Base-by-base conservation (phyloP, 2,113 vertebrate genomes). In the Triplophysa siluroides region DNA sequence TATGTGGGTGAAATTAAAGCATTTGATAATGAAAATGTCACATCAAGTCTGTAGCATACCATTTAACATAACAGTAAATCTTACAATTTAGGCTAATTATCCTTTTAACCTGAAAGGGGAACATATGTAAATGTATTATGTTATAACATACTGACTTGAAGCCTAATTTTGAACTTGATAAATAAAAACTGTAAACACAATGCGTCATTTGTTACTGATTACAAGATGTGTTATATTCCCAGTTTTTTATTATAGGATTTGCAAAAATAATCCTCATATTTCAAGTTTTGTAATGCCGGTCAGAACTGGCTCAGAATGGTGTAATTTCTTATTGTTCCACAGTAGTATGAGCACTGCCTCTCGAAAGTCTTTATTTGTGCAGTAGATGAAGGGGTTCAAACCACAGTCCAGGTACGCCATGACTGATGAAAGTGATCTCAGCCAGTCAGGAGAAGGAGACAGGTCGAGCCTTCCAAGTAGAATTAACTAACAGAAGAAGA, bases 351-450 rank as follows among this genome's bases (percentile, higher is more conserved):
- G 85, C 12, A 89, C 82, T 0, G 88, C 90, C 76, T 89, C 81
- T 66, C 91, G 75, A 63, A 92, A 93, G 50, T 89, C 85, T 67
- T 81, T 86, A 80, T 93, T 87, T 54, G 81, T 87, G 76, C 84
- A 91, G 88, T 92, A 93, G 83, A 92, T 92, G 0, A 93, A 78
- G 52, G 92, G 91, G 78, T 93, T 93, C 63, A 93, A 70, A 54
- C 82, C 50, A 65, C 91, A 93, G 88, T 92, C 86, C 80, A 93
- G 83, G 78, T 92, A 93, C 0, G 91, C 89, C 88, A 91, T 90
- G 38, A 92, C 83, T 23, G 91, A 90, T 26, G 92, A 90, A 47
- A 93, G 24, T 0, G 92, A 92, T 66, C 91, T 89, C 23, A 93
- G 83, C 91, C 91, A 91, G 6, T 87, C 69, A 38, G 92, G 92